Evolutionary conservation across 2,888 invertebrate genomes (phyloP), one percentile per base, ranked within the genome.

Genomic region (Lasioglossum lativentre): DNA sequence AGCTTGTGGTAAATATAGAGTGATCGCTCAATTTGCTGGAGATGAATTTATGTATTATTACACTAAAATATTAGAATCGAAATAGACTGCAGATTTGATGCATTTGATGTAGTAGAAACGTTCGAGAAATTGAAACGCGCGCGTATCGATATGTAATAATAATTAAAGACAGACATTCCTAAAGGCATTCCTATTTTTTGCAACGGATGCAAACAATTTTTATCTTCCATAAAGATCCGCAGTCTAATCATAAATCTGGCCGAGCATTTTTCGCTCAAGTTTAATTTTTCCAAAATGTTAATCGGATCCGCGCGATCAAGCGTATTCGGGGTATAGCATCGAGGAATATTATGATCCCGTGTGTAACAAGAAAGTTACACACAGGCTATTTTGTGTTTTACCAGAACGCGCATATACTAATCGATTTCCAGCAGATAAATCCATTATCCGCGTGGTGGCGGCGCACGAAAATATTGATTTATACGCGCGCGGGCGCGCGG

Each of bases 391-490:
- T 38, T 52, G 68, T 63, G 85, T 73, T 85, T 78, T 59, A 75
- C 63, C 70, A 40, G 38, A 40, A 47, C 66, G 34, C 40, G 59
- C 45, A 66, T 78, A 77, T 79, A 75, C 71, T 83, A 80, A 83
- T 86, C 86, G 86, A 86, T 86, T 83, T 80, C 63, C 19, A 34
- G 27, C 76, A 79, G 76, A 76, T 74, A 83, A 83, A 83, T 86
- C 63, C 68, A 80, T 86, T 86, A 77, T 45, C 52, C 30, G 30
- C 30, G 2, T 27, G 42, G 45, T 56, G 52, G 27, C 23, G 23
- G 14, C 59, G 74, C 70, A 78, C 71, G 52, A 52, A 82, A 79
- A 80, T 78, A 80, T 86, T 86, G 77, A 83, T 86, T 83, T 77
- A 80, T 66, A 47, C 70, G 56, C 56, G 27, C 66, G n/a, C 27